Conservation (phyloP, 2,113 vertebrate genomes). For the Microcebus murinus region DNA sequence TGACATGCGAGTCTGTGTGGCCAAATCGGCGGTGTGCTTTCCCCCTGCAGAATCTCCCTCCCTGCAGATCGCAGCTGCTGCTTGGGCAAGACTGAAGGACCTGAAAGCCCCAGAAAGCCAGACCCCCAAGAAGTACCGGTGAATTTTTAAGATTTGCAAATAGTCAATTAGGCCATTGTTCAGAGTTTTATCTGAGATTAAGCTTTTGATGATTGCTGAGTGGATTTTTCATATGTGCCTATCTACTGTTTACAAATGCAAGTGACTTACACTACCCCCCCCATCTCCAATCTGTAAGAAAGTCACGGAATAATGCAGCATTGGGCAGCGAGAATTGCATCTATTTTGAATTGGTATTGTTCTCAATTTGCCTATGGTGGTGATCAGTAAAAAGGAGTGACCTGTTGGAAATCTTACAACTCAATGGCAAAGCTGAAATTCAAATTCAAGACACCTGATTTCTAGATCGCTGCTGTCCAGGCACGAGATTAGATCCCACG, state of each 20-base stretch:
- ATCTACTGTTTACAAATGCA: conserved; percentile 46
- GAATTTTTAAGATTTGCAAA: not conserved
- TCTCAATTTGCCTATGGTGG: not conserved
- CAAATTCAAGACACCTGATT: not conserved
- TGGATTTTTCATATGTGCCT: conserved; percentile 15
- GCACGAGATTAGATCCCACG: conserved; percentile 45
- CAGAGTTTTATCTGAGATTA: conserved; percentile 44
- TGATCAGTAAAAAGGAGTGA: not conserved
- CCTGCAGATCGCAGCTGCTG: not conserved
- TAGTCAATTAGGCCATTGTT: not conserved
- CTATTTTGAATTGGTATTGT: not conserved
- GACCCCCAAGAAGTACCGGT: not conserved
- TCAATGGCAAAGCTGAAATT: conserved; percentile 1
- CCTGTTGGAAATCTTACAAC: conserved; percentile 15
- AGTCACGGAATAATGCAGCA: not conserved
- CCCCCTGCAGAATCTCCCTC: not conserved
- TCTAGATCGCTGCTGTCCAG: conserved; percentile 22
- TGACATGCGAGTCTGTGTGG: not conserved
- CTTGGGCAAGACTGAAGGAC: not conserved
- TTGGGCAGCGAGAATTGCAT: not conserved
- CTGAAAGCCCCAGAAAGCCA: not conserved
- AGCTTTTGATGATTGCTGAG: not conserved
- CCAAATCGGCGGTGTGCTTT: not conserved
- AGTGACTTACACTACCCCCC: not conserved
- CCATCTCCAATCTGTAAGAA: not conserved